A percentile compares a stretch with the other conserved stretches of the same genome.
Conservation (phyloP, 2,113 vertebrate species). For the Urocitellus parryii region DNA sequence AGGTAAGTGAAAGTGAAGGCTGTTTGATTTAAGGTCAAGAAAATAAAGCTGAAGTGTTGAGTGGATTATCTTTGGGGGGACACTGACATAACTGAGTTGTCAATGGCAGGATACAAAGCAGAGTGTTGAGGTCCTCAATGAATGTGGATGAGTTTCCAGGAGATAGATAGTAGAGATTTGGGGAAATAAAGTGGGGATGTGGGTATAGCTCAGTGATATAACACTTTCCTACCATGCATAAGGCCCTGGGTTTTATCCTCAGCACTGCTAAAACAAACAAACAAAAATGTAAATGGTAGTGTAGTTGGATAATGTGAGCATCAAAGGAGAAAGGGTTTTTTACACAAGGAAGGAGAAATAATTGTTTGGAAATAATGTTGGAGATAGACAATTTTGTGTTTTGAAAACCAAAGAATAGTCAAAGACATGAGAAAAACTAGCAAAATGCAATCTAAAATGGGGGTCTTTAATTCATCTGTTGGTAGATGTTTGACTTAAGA, state of each 20-base stretch:
- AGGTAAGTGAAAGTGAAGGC: not conserved
- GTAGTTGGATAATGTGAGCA: not conserved
- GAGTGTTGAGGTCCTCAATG: not conserved
- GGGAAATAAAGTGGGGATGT: not conserved
- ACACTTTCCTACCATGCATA: not conserved
- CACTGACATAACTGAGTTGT: not conserved
- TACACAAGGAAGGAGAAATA: not conserved
- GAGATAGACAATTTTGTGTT: constrained; percentile 10
- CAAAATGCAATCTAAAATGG: not conserved
- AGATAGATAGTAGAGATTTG: not conserved
- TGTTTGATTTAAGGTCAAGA: not conserved
- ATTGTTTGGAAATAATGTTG: not conserved
- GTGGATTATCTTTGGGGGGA: not conserved
- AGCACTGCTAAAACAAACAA: not conserved
- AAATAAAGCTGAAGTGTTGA: not conserved
- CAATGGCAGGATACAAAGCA: not conserved
- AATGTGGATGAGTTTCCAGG: not conserved
- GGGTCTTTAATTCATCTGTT: not conserved
- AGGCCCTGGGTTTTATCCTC: not conserved
- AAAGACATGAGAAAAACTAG: constrained; percentile 35
- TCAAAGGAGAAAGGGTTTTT: not conserved
- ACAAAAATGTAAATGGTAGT: not conserved
- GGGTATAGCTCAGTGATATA: not conserved
- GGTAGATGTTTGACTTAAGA: not conserved
- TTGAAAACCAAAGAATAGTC: constrained; percentile 14